A percentile compares a stretch with the other conserved stretches of the same genome.
phyloP scores from a whole-genome alignment of 1,140 invertebrate species.

The Drosophila serrata region DNA sequence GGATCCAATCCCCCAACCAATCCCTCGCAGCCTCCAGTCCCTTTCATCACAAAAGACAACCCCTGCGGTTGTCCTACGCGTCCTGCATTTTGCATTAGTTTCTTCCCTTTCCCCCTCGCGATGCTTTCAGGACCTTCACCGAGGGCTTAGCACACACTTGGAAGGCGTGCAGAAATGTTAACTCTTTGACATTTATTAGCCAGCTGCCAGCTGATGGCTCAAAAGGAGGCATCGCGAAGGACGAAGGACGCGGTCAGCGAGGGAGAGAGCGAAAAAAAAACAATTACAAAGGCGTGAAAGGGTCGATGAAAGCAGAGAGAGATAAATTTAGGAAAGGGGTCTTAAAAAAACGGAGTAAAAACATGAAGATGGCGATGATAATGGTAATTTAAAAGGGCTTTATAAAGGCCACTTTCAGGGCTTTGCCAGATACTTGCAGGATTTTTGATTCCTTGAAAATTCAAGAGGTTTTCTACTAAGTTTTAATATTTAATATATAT shows the following conservation, averaged over 20 bases:
- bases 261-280: conserved; percentile 51
- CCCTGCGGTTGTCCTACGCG: conserved; percentile 29
- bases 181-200: conserved; percentile 83
- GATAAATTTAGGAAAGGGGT: conserved; percentile 20
- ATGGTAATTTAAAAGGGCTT: conserved; percentile 33
- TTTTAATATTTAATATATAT: not conserved
- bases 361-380: conserved; percentile 24
- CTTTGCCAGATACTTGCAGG: not conserved
- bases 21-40: not conserved
- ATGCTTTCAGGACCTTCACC: conserved; percentile 38
- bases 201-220: conserved; percentile 58
- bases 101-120: not conserved
- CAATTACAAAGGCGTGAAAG: conserved; percentile 61
- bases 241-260: conserved; percentile 44
- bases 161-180: conserved; percentile 71
- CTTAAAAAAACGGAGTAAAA: conserved; percentile 7
- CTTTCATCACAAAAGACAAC: conserved; percentile 39
- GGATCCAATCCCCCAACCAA: conserved; percentile 3
- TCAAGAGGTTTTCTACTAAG: not conserved
- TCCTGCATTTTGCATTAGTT: conserved; percentile 45
- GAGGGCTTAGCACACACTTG: conserved; percentile 66
- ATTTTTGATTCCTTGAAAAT: not conserved
- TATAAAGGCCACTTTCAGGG: not conserved
- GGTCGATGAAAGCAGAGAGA: conserved; percentile 15
- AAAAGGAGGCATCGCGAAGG: conserved; percentile 22